These are phyloP conservation scores for Metellina segmentata DNA, from an alignment of 2,888 invertebrate genomes.

Conservation along the genomic window DNA sequence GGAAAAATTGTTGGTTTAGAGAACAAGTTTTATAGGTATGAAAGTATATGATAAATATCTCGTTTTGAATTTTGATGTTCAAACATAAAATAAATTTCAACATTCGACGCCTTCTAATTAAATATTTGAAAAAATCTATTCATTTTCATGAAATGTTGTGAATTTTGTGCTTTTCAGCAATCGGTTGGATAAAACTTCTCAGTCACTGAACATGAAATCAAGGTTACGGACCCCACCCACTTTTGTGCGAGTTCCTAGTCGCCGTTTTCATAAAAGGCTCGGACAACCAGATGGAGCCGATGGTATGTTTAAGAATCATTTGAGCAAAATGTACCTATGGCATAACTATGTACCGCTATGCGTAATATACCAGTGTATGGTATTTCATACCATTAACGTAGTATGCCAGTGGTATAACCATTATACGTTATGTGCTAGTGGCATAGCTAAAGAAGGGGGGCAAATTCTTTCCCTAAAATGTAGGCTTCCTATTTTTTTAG, in stretches of 20 bases:
- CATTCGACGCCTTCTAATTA: too few relatives aligned
- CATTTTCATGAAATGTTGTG: not conserved
- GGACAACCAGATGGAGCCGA: conserved; percentile 78
- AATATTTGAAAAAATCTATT: not conserved
- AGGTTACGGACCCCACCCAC: conserved; percentile 85
- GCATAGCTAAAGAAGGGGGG: too few relatives aligned
- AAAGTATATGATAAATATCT: not conserved
- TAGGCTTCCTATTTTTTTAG: too few relatives aligned
- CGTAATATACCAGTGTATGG: too few relatives aligned
- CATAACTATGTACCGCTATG: too few relatives aligned
- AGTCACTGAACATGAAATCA: conserved; percentile 55
- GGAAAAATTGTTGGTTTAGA: conserved; percentile 88
- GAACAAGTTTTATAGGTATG: conserved; percentile 89
- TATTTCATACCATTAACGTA: too few relatives aligned
- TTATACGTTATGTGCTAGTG: too few relatives aligned
- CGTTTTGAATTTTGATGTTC: not conserved
- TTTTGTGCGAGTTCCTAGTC: conserved; percentile 89
- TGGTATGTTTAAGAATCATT: conserved; percentile 60
- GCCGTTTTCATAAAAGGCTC: conserved; percentile 84
- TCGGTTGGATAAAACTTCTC: conserved; percentile 77
- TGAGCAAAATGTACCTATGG: not conserved
- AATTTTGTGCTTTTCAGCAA: conserved; percentile 11
- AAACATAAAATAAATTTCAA: not conserved
- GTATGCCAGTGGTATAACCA: too few relatives aligned
- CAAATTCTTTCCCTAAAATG: too few relatives aligned